Conservation (phyloP, 2,113 vertebrate species). For the Gambusia holbrooki region DNA sequence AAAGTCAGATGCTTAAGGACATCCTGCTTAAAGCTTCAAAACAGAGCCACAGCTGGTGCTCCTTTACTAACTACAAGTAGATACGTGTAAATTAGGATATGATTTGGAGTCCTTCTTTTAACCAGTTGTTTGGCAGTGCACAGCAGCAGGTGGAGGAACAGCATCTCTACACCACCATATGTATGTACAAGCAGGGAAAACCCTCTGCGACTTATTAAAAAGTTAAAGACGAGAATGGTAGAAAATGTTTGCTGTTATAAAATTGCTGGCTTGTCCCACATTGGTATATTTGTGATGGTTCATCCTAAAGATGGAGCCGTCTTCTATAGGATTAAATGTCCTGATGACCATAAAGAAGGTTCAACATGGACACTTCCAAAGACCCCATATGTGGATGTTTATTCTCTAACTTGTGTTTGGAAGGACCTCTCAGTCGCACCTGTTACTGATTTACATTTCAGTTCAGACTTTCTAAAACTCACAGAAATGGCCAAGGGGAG, state of each 20-base stretch:
- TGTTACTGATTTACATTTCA: conserved; percentile 72
- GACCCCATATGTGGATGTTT: conserved; percentile 10
- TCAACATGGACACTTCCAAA: conserved; percentile 1
- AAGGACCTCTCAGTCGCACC: conserved; percentile 48
- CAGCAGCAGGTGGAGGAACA: not conserved
- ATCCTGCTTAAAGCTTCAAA: not conserved
- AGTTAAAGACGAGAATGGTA: not conserved
- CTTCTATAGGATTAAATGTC: not conserved
- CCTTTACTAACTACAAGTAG: not conserved
- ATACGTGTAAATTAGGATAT: not conserved
- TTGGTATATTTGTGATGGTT: not conserved
- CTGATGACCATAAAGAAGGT: not conserved
- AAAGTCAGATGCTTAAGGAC: too few relatives aligned
- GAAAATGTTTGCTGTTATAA: not conserved
- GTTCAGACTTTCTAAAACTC: conserved; percentile 35
- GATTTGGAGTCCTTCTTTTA: not conserved
- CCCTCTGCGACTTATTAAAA: not conserved
- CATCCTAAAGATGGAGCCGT: not conserved
- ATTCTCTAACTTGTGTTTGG: conserved; percentile 42
- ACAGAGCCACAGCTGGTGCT: not conserved
- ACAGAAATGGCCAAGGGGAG: not conserved
- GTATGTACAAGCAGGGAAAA: not conserved
- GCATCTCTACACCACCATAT: too few relatives aligned
- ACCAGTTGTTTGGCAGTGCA: not conserved
- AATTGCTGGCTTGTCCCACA: not conserved